Conservation (phyloP, 2,113 vertebrate genomes). For the Dicrurus megarhynchus region DNA sequence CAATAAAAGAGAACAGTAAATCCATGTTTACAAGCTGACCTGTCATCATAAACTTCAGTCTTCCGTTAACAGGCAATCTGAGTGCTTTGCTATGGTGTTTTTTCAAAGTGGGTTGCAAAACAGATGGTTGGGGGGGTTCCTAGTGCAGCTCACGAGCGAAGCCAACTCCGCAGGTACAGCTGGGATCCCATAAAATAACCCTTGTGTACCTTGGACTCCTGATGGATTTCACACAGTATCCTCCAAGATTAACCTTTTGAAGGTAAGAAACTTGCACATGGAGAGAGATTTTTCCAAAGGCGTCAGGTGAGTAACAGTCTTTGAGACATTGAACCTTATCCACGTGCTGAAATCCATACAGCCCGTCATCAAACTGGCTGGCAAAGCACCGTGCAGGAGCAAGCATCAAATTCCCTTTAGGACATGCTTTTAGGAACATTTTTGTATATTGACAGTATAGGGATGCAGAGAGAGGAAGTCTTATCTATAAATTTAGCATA, state of each 20-base stretch:
- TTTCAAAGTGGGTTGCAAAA: not conserved
- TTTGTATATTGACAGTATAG: not conserved
- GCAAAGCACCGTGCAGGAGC: not conserved
- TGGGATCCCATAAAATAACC: not conserved
- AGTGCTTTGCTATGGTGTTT: not conserved
- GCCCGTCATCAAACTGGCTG: not conserved
- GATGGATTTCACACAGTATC: not conserved
- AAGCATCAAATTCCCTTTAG: not conserved
- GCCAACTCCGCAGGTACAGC: not conserved
- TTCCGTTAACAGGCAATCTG: not conserved
- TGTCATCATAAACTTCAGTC: not conserved
- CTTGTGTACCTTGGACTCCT: not conserved
- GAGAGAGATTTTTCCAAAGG: not conserved
- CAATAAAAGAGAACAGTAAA: not conserved
- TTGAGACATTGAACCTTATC: not conserved
- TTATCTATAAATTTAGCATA: not conserved
- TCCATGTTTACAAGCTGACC: not conserved
- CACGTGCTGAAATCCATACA: not conserved
- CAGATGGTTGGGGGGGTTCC: not conserved
- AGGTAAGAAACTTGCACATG: not conserved
- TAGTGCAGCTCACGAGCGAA: not conserved
- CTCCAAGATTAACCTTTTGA: not conserved
- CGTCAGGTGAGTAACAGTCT: not conserved
- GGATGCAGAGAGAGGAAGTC: not conserved
- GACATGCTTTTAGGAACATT: not conserved